Evolutionary conservation across 2,113 vertebrate species (phyloP).

Genomic region (Syrrhaptes paradoxus): DNA sequence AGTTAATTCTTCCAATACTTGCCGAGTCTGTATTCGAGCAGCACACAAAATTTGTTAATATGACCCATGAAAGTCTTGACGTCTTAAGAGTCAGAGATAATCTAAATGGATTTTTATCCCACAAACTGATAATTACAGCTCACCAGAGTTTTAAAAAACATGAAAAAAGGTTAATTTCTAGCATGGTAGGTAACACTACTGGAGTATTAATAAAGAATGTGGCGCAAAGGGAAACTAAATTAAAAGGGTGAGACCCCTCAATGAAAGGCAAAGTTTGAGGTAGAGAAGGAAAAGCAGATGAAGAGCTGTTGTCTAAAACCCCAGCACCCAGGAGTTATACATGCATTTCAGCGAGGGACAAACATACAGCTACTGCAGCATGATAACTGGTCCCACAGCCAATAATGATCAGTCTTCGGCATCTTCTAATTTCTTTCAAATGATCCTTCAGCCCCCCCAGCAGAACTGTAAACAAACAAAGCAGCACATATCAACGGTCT

Average conservation of each 20-base stretch:
- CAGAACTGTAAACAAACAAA: conserved; percentile 77
- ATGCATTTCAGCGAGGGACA: background rate
- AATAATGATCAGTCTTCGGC: conserved; percentile 90
- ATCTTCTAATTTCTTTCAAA: conserved; percentile 93
- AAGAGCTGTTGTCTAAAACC: background rate
- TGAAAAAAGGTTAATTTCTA: background rate
- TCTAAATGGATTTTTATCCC: background rate
- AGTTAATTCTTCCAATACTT: conserved; percentile 93
- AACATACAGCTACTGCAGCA: conserved; percentile 89
- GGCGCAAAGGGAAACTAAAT: background rate
- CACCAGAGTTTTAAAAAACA: background rate
- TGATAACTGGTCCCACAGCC: conserved; percentile 97
- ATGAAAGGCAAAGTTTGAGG: background rate
- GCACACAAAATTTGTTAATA: background rate
- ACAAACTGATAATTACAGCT: background rate
- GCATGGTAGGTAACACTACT: background rate
- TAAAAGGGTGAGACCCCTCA: background rate
- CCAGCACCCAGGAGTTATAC: background rate
- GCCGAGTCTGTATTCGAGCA: conserved; percentile 84
- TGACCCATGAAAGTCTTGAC: background rate
- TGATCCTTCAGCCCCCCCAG: conserved; percentile 94
- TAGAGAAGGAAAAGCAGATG: background rate
- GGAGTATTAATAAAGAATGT: background rate
- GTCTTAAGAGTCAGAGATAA: background rate
- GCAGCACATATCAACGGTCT: background rate